Base-by-base conservation (phyloP, 2,888 invertebrate genomes). In the Augiades crinisus region DNA sequence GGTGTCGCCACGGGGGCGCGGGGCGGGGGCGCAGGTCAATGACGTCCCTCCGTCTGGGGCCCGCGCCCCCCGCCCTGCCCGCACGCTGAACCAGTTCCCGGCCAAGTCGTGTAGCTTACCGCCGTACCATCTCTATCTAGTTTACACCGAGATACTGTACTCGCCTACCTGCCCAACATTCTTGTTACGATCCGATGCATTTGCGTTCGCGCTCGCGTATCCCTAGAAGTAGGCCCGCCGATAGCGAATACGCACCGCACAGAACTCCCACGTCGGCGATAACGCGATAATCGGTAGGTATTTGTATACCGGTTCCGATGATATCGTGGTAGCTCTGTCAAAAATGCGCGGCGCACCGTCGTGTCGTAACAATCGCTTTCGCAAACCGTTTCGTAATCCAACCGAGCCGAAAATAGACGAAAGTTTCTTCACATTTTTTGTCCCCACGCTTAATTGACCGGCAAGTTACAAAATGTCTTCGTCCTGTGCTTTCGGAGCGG, bases 21-120 rank as follows among this genome's bases (percentile, higher is more conserved):
- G 58, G 70, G 67, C 64, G 62, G 69, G 60, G 62, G 63, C 70
- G 70, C 78, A 84, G 87, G 87, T 88, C 87, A 87, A 85, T 87
- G 87, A 87, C 88, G 87, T 75, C 78, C 76, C 79, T 72, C 68
- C 78, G 86, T 85, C 87, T 84, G 84, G 81, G 72, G 72, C 72
- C 77, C 70, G 62, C 57, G 57, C 65, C 69, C 45, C 58, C 67
- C 63, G 19, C 47, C 64, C 67, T 66, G 66, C 63, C 60, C 62
- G 55, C 61, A 61, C 61, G 56, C 59, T 65, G 70, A 74, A 74
- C 73, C 75, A 72, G 74, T 77, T 75, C 71, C 70, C 70, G 64
- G 59, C 63, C 66, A 55, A 61, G 61, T 63, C 72, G 64, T 72
- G 77, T 74, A 78, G 78, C 76, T 78, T 76, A 82, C 81, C 74